A percentile compares a stretch with the other conserved stretches of the same genome.
Conservation (phyloP, 2,113 vertebrate genomes). For the Paralichthys olivaceus region DNA sequence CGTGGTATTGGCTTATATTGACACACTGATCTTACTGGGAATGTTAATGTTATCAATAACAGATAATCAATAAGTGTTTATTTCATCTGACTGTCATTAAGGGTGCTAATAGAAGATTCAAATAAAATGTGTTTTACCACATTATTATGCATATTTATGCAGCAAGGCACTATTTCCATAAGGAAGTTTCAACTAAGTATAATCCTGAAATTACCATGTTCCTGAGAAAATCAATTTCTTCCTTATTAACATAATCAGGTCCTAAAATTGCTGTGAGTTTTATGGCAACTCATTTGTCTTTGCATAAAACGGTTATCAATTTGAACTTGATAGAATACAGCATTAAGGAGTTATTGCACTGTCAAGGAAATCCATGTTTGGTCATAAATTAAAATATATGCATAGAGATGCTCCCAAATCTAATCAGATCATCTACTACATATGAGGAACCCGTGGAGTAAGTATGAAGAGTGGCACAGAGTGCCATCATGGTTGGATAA, state of each 20-base stretch:
- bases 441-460: not conserved
- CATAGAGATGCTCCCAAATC: not conserved
- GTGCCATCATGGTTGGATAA: not conserved
- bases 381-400: not conserved
- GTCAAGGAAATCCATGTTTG: not conserved
- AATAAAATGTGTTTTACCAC: too few species aligned
- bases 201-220: too few species aligned
- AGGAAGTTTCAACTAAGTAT: too few species aligned
- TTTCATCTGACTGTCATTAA: not conserved
- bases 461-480: not conserved
- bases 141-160: too few species aligned
- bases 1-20: not conserved
- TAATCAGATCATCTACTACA: constrained; percentile 4
- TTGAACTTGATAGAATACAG: not conserved
- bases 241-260: not conserved
- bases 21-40: not conserved
- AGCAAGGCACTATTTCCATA: too few species aligned
- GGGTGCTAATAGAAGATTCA: too few species aligned
- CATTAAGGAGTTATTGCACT: not conserved
- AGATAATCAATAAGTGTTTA: not conserved
- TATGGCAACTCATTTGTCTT: not conserved
- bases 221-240: not conserved
- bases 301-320: not conserved
- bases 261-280: not conserved
- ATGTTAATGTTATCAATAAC: not conserved